Evolutionary conservation across 2,888 invertebrate genomes (phyloP), one percentile per base, ranked within the genome.

Genomic region (Tinea trinotella): DNA sequence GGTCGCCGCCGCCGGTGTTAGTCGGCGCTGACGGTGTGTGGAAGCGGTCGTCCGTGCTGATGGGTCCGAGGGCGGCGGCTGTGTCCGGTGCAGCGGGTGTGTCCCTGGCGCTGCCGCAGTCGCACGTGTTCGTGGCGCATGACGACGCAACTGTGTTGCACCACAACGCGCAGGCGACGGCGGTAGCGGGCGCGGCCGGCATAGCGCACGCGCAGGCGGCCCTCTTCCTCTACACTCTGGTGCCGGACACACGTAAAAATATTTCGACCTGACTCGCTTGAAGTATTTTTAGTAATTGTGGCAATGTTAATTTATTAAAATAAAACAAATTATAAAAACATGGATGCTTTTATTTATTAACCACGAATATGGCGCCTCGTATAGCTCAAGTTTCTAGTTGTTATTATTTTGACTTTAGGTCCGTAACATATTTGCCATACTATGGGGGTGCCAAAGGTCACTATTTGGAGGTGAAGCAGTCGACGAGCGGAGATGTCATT

Each of bases 141-240:
- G 86, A 86, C 40, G 91, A n/a, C n/a, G n/a, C n/a, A n/a, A n/a
- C n/a, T n/a, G n/a, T n/a, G n/a, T n/a, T n/a, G n/a, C n/a, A n/a
- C n/a, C n/a, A n/a, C n/a, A n/a, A n/a, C n/a, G n/a, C n/a, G n/a
- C n/a, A n/a, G n/a, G 91, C 92, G 0, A 87, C 91, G 0, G 93
- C 93, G 2, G 87, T 93, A 3, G 92, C 89, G 1, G 93, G 93
- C 4, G 92, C 92, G 24, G 92, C 92, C 3, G 93, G 93, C 6
- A 88, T 90, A 52, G 93, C 93, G 0, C 92, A 92, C 65, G 93
- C 93, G 0, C 89, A 92, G 65, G 92, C 93, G 55, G 91, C 92
- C 69, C 86, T 93, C 57, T 88, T 89, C 63, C 64, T 90, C 57
- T 50, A 24, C 12, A 44, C 17, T 3, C 19, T 19, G 19, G 17